phyloP scores from a whole-genome alignment of 2,113 vertebrate genomes.

The Cyprinodon brontotheroides region DNA sequence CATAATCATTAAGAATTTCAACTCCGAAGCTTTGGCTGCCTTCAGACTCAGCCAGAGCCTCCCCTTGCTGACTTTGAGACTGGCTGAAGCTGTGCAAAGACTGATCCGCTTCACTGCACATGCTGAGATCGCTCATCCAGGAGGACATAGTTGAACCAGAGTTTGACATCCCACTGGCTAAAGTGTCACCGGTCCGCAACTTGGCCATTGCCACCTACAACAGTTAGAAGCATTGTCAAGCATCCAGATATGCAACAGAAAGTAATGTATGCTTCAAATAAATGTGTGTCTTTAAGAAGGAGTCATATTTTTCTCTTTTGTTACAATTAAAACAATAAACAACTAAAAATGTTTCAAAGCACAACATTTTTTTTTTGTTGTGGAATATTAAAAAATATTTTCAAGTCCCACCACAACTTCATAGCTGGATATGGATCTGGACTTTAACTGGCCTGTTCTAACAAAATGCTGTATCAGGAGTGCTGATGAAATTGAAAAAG shows the following conservation, averaged over 20 bases:
- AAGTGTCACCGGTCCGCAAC: slow-evolving; percentile 82
- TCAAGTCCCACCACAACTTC: too few species aligned
- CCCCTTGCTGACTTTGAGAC: slow-evolving; percentile 86
- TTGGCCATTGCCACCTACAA: slow-evolving; percentile 86
- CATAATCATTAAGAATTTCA: slow-evolving; percentile 52
- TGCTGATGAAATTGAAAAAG: too few species aligned
- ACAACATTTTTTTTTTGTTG: too few species aligned
- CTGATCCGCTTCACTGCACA: slow-evolving; percentile 89
- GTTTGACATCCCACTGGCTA: slow-evolving; percentile 74
- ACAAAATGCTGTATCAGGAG: too few species aligned
- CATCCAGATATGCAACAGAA: not conserved
- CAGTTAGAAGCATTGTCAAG: not conserved
- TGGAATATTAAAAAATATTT: too few species aligned
- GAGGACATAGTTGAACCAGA: slow-evolving; percentile 91
- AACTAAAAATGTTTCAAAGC: not conserved
- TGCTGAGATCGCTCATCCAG: slow-evolving; percentile 93
- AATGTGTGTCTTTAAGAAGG: not conserved
- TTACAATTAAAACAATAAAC: not conserved
- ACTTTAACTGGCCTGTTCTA: too few species aligned
- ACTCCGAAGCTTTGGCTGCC: slow-evolving; percentile 49
- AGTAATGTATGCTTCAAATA: not conserved
- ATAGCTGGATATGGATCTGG: too few species aligned
- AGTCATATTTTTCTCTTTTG: not conserved
- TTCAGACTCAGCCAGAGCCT: slow-evolving; percentile 87
- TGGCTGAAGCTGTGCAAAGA: slow-evolving; percentile 92